Evolutionary conservation across 2,113 vertebrate genomes (phyloP), one percentile per base, ranked within the genome.

Genomic region (Neogobius melanostomus): DNA sequence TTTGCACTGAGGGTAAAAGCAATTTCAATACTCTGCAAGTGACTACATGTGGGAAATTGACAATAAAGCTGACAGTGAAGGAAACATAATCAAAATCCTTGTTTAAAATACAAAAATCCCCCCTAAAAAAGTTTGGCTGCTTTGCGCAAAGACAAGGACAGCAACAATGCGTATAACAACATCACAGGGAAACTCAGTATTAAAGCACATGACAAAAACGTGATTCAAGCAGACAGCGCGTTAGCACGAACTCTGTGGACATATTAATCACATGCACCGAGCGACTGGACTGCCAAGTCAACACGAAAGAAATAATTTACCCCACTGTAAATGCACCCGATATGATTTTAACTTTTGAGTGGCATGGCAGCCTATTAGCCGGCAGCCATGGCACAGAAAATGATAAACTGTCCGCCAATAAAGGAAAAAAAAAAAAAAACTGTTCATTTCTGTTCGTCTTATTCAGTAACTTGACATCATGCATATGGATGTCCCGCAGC

Each of bases 401-500:
- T 72, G 70, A 72, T 46, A 59, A 7, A 7, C 69, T 21, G 11
- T 7, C 1, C 9, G 73, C 61, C 78, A 85, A 84, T 72, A 28
- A 56, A 76, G 68, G 11, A 81, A 50, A 50, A 50, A 50, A 61
- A 61, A 61, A 61, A 61, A 14, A 61, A 61, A n/a, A 61, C 59
- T 2, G 6, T 61, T 44, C n/a, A 4, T 72, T 60, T 59, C 72
- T 66, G 53, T 53, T 81, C 61, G 43, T 67, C 63, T 47, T 72
- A 53, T 69, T 11, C 75, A 70, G 76, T 61, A 49, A 46, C 43
- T 77, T 56, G 72, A 71, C 80, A 82, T 79, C 70, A 79, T 72
- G 77, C 81, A 83, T 88, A 85, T 77, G 81, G 74, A 79, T 78
- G 67, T 71, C 77, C 74, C 52, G 79, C 76, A 49, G 77, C 21